Percentiles rank a stretch among this genome's conserved stretches.
These are phyloP conservation scores for Ceratosolen fusciceps DNA, from an alignment of 1,140 invertebrate genomes.

Conservation along the genomic window DNA sequence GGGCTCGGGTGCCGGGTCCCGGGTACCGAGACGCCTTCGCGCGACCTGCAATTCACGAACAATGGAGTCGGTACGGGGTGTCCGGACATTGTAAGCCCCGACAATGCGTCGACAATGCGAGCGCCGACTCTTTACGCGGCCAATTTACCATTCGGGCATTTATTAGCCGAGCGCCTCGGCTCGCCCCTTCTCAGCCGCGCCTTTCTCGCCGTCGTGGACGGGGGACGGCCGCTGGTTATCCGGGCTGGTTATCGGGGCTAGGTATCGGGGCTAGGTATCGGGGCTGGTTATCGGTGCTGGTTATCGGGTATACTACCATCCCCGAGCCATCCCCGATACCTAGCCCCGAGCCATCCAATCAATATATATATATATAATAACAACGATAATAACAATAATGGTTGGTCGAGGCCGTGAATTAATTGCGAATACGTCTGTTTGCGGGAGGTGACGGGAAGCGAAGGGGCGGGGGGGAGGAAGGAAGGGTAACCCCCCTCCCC, in stretches of 20 bases:
- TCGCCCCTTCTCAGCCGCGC: background rate
- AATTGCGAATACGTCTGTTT: no score
- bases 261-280: background rate
- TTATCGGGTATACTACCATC: no score
- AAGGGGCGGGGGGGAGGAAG: no score
- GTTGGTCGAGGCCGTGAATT: background rate
- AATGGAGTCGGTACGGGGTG: slow-evolving; percentile 48
- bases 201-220: background rate
- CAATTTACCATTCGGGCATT: slow-evolving; percentile 57
- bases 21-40: slow-evolving; percentile 32
- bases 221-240: no score
- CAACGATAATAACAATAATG: no score
- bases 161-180: slow-evolving; percentile 50
- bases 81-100: slow-evolving; percentile 49
- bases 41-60: slow-evolving; percentile 57
- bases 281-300: background rate
- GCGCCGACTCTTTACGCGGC: slow-evolving; percentile 52
- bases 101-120: slow-evolving; percentile 50
- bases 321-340: no score
- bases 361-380: no score
- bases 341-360: no score
- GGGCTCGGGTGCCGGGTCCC: no score
- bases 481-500: no score
- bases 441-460: no score
- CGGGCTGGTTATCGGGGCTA: background rate